These are phyloP conservation scores for Anneissia japonica DNA, from an alignment of 35 echinoderm and acorn worm genomes.

Conservation along the genomic window DNA sequence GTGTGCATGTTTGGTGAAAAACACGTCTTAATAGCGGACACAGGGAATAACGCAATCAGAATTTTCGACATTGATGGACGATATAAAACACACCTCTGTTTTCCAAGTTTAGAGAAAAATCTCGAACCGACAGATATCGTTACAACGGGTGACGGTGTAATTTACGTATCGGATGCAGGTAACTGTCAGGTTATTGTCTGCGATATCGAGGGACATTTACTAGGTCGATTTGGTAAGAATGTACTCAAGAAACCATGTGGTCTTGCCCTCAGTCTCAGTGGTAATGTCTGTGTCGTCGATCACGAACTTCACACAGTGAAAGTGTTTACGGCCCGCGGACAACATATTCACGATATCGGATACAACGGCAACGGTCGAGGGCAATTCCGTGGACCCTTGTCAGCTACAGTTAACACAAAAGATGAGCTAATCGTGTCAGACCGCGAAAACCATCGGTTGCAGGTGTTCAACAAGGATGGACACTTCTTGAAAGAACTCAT, in stretches of 20 bases:
- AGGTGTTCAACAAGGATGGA: conserved; percentile 60
- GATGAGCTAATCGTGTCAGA: conserved; percentile 89
- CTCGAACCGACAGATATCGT: conserved; percentile 84
- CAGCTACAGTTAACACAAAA: conserved; percentile 66
- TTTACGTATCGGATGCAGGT: background rate
- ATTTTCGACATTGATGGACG: conserved; percentile 82
- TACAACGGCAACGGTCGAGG: conserved; percentile 55
- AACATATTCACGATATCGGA: conserved; percentile 60
- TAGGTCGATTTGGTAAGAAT: conserved; percentile 45
- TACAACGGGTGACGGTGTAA: conserved; percentile 49
- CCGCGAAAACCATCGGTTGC: conserved; percentile 78
- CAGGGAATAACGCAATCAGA: conserved; percentile 81
- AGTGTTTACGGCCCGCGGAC: conserved; percentile 53
- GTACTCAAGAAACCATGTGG: conserved; percentile 68
- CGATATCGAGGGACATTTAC: conserved; percentile 55
- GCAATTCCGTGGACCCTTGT: conserved; percentile 70
- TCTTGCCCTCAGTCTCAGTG: conserved; percentile 68
- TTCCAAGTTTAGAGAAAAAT: conserved; percentile 52
- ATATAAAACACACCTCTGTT: conserved; percentile 61
- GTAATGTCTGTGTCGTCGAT: conserved; percentile 71
- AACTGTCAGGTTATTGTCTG: conserved; percentile 63
- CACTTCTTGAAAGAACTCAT: conserved; percentile 40
- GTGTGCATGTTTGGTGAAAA: conserved; percentile 75
- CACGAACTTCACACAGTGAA: conserved; percentile 70
- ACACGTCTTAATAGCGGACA: conserved; percentile 75